Percentiles rank a stretch among this genome's conserved stretches.
Conservation (phyloP, 1,140 invertebrate genomes). For the Pomacea maculata region DNA sequence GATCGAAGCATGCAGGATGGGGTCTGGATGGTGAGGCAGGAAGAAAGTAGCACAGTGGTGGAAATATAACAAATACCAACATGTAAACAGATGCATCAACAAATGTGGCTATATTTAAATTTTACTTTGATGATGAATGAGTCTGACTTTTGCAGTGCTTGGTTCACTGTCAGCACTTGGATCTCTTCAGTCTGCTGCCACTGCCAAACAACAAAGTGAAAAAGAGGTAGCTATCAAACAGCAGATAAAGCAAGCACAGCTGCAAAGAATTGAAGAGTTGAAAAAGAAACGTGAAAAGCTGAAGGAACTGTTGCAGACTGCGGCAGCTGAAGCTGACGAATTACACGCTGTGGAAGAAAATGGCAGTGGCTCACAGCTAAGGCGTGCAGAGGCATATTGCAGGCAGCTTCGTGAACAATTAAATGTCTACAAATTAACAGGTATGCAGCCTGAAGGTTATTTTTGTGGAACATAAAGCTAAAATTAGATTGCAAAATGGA, state of each 20-base stretch:
- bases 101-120: too few relatives aligned
- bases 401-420: conserved; percentile 11
- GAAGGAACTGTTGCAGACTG: background rate
- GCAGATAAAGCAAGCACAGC: background rate
- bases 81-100: too few relatives aligned
- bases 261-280: background rate
- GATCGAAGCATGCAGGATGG: too few relatives aligned
- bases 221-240: background rate
- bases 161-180: conserved; percentile 15
- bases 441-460: background rate
- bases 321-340: too few relatives aligned
- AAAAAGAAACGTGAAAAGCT: conserved; percentile 9
- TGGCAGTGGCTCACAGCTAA: background rate
- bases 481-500: too few relatives aligned
- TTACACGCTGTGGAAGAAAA: background rate
- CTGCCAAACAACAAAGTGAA: background rate
- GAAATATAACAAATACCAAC: too few relatives aligned
- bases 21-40: too few relatives aligned
- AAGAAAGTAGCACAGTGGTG: too few relatives aligned
- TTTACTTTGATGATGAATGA: too few relatives aligned
- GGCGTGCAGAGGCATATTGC: background rate
- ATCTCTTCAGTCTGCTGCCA: conserved; percentile 6
- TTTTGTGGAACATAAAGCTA: too few relatives aligned
- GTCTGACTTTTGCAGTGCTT: conserved; percentile 13
- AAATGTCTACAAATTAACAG: conserved; percentile 21